Evolutionary conservation across 1,140 invertebrate genomes (phyloP).

Genomic region (Pseudoatta argentina): DNA sequence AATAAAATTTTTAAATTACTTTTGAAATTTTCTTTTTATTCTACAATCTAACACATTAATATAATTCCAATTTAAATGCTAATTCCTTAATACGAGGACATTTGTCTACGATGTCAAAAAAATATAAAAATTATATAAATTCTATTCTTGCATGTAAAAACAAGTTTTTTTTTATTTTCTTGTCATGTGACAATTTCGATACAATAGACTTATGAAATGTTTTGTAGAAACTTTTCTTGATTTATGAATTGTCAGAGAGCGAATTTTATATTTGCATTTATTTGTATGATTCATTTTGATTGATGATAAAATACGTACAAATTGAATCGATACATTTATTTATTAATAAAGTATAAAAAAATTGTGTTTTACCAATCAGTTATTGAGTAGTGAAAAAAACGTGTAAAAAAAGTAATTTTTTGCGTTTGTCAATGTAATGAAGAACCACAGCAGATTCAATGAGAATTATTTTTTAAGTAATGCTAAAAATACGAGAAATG

Average conservation of each 20-base stretch:
- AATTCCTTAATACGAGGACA: not conserved
- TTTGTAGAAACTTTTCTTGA: not conserved
- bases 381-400: not conserved
- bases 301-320: no score
- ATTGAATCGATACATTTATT: not conserved
- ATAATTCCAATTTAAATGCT: not conserved
- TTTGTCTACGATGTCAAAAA: not conserved
- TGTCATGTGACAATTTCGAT: not conserved
- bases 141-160: not conserved
- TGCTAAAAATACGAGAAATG: not conserved
- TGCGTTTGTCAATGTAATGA: not conserved
- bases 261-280: not conserved
- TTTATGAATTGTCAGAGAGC: not conserved
- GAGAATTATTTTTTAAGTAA: constrained; percentile 5
- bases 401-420: not conserved
- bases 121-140: not conserved
- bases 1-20: not conserved
- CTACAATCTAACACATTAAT: not conserved
- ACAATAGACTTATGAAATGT: not conserved
- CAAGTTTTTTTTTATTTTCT: not conserved
- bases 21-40: not conserved
- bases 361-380: not conserved
- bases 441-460: not conserved
- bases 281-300: not conserved
- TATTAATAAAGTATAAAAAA: constrained; percentile 3